Conservation (phyloP, 2,797 vertebrate genomes). For the Sebastes variabilis region DNA sequence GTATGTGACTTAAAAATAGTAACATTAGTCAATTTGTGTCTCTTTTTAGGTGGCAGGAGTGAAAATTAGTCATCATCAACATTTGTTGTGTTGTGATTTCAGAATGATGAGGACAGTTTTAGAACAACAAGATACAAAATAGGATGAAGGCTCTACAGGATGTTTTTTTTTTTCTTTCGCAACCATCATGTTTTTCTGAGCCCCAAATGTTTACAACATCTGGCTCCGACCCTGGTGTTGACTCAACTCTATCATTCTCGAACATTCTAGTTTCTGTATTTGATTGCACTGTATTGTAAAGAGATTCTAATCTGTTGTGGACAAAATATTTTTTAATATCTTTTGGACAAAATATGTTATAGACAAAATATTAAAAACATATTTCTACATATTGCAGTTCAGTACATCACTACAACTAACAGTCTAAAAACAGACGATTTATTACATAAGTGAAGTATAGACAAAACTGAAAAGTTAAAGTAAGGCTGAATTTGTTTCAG, state of each 20-base stretch:
- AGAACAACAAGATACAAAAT: fast-evolving
- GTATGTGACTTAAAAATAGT: too few species aligned
- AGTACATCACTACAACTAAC: background rate
- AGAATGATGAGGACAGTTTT: too few species aligned
- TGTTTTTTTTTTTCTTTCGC: fast-evolving
- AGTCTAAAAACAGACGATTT: background rate
- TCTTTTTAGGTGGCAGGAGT: too few species aligned
- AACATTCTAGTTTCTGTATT: background rate
- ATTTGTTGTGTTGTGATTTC: too few species aligned
- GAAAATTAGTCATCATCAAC: too few species aligned
- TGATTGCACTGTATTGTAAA: background rate
- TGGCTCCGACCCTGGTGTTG: too few species aligned
- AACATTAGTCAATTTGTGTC: too few species aligned
- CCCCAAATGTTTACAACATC: too few species aligned
- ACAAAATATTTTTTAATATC: background rate
- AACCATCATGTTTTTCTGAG: too few species aligned
- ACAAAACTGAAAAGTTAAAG: background rate
- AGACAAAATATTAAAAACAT: background rate
- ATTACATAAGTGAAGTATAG: background rate
- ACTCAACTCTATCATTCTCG: background rate
- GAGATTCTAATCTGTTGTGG: background rate
- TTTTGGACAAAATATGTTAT: background rate
- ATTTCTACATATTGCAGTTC: background rate
- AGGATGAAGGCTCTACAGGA: too few species aligned
- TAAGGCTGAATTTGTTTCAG: background rate